Base-by-base conservation (phyloP, 92 coral and sea anemone genomes). In the Epizoanthus scotinus region DNA sequence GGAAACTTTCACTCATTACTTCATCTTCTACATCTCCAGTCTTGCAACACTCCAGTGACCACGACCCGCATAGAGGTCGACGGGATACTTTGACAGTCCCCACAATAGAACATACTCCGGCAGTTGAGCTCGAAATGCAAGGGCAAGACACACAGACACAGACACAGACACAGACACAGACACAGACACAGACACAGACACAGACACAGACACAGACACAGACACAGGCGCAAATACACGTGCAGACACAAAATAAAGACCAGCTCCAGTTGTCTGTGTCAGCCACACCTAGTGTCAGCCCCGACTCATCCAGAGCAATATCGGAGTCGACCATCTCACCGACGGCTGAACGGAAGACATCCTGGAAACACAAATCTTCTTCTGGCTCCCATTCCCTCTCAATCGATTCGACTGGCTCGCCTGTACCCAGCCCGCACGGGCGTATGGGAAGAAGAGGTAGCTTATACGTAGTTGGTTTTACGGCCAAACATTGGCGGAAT, bases 361-460 rank as follows among this genome's bases (percentile, higher is more conserved):
- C 68, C 8, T 75, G 81, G 81, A 38, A 34, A 24, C 68, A 75
- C 42, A 75, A 59, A 14, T 58, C 81, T 0, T 75, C 81, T 34
- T 57, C 83, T 1, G 90, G 91, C 20, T 60, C 87, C 19, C 83
- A 87, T 42, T 88, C 98, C 12, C 55, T 90, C 34, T 87, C 98
- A 25, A 60, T 89, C 1, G 94, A 89, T 13, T 85, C 96, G 0
- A 78, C 86, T 21, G 94, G 94, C 3, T 93, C 95, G 5, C 92
- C 94, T 63, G 71, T 73, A 14, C 71, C 57, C 25, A 85, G 75
- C 67, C 86, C 87, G 8, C 88, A 93, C 34, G 98, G 94, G 7
- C 89, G 99, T 6, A 88, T 92, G 89, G 99, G 99, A 36, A 87
- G 99, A 70, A 96, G 99, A 15, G 98, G 97, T 1, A 96, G 99